Conservation (phyloP, 2,797 vertebrate genomes). For the Malurus splendens region DNA sequence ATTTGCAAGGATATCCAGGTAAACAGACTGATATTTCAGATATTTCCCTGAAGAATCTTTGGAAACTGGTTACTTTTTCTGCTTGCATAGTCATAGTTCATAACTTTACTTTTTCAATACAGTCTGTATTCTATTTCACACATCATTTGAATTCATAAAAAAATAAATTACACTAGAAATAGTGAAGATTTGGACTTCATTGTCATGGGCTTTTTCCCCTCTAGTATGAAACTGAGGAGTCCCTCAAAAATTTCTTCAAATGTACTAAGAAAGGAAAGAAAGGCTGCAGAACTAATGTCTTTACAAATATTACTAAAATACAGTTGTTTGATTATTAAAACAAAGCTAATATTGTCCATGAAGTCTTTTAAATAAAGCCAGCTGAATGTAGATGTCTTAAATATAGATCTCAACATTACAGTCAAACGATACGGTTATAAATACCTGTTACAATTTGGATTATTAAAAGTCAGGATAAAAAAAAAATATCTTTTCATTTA, state of each 20-base stretch:
- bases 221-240: neutral
- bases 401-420: neutral
- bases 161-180: neutral
- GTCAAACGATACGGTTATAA: neutral
- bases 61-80: neutral
- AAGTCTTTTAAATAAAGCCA: neutral
- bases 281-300: neutral
- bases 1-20: neutral
- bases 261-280: neutral
- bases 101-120: neutral
- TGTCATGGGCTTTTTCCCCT: neutral
- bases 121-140: conserved; percentile 35
- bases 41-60: neutral
- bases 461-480: neutral
- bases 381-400: neutral
- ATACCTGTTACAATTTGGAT: neutral
- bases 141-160: conserved; percentile 34
- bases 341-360: neutral
- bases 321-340: neutral
- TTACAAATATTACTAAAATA: neutral
- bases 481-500: neutral
- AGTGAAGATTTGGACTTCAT: neutral
- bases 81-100: neutral
- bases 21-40: neutral
- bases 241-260: neutral